These are phyloP conservation scores for Microtus pennsylvanicus DNA, from an alignment of 2,113 vertebrate species.

Conservation along the genomic window DNA sequence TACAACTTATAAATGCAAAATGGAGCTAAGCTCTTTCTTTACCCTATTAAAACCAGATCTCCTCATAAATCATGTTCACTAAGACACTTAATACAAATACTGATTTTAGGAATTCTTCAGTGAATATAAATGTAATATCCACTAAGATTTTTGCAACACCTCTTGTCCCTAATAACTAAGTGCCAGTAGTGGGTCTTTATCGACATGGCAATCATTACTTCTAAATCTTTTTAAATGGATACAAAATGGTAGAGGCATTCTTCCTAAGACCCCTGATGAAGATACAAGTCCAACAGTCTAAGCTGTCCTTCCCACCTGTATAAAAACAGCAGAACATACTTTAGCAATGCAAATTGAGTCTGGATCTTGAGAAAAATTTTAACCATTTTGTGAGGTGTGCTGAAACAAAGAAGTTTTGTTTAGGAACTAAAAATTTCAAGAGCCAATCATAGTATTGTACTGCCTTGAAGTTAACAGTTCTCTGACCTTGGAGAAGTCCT, in stretches of 20 bases:
- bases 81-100: too few species aligned
- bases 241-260: background rate
- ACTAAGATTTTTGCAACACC: background rate
- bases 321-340: background rate
- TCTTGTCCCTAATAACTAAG: background rate
- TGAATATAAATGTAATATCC: background rate
- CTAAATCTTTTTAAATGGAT: background rate
- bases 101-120: background rate
- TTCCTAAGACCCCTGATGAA: background rate
- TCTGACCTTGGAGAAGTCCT: background rate
- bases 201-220: background rate
- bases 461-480: conserved; percentile 2
- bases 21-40: background rate
- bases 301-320: background rate
- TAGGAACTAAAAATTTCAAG: background rate
- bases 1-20: background rate
- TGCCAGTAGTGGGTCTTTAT: background rate
- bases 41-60: background rate
- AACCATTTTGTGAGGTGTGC: background rate
- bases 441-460: background rate
- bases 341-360: background rate
- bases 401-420: background rate
- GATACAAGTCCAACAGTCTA: background rate
- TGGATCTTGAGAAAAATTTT: background rate
- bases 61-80: too few species aligned